phyloP scores from a whole-genome alignment of 2,888 invertebrate species.

The Yponomeuta sedellus region DNA sequence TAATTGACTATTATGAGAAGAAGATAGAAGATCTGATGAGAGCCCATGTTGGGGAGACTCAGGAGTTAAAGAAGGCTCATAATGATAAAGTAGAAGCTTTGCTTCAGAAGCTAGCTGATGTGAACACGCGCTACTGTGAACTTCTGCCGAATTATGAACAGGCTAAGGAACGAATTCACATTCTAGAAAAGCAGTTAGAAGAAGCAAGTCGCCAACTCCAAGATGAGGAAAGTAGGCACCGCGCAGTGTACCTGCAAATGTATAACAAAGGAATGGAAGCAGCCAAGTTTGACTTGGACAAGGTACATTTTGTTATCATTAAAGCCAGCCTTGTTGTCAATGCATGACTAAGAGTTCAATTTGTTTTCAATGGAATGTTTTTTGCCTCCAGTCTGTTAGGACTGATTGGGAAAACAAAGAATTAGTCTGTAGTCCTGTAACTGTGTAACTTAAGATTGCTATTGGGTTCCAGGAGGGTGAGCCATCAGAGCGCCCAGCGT shows the following conservation, averaged over 20 bases:
- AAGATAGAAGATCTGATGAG: slow-evolving; percentile 85
- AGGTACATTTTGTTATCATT: slow-evolving; percentile 62
- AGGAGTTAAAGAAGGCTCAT: slow-evolving; percentile 85
- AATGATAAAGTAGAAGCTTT: slow-evolving; percentile 87
- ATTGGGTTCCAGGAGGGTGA: slow-evolving; percentile 49
- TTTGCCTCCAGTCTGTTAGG: too few relatives aligned
- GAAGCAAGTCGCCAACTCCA: slow-evolving; percentile 81
- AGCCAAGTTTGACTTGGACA: slow-evolving; percentile 83
- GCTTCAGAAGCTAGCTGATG: slow-evolving; percentile 83
- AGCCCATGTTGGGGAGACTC: slow-evolving; percentile 77
- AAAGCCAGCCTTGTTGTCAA: slow-evolving; percentile 10
- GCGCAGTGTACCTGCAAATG: slow-evolving; percentile 88
- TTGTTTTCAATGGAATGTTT: neutral
- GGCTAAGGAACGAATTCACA: slow-evolving; percentile 82
- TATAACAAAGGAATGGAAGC: slow-evolving; percentile 88
- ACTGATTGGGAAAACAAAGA: too few relatives aligned
- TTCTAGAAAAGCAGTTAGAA: slow-evolving; percentile 84
- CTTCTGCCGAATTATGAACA: slow-evolving; percentile 84
- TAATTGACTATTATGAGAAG: slow-evolving; percentile 84
- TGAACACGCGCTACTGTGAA: slow-evolving; percentile 86
- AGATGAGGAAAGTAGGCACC: slow-evolving; percentile 84
- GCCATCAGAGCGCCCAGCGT: slow-evolving; percentile 62
- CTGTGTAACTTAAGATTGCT: neutral
- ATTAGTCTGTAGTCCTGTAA: neutral
- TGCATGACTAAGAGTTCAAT: neutral